Conservation (phyloP, 2,888 invertebrate species). For the Pandemis corylana region DNA sequence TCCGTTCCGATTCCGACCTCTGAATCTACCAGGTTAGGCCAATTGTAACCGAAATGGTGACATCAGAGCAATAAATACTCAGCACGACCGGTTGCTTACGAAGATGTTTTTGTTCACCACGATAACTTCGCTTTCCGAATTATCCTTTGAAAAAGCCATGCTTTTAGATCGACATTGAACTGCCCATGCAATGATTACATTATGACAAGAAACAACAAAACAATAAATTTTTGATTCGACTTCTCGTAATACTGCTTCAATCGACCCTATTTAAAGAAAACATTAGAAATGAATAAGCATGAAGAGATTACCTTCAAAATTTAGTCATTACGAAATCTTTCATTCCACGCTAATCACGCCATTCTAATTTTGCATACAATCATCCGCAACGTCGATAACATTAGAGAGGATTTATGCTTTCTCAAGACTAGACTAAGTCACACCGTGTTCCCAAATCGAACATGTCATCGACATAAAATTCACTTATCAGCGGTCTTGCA, state of each 20-base stretch:
- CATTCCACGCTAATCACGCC: constrained; percentile 10
- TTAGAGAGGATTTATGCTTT: constrained; percentile 8
- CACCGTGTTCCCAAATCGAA: not conserved
- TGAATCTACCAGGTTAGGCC: constrained; percentile 45
- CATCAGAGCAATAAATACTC: constrained; percentile 56
- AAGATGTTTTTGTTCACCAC: constrained; percentile 42
- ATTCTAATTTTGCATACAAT: constrained; percentile 4
- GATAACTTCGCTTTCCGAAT: not conserved
- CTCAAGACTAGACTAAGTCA: not conserved
- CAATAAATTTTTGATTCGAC: not conserved
- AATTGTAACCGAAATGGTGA: constrained; percentile 54
- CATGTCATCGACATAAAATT: not conserved
- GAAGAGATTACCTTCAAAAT: constrained; percentile 2
- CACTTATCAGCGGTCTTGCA: not conserved
- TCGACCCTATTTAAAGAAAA: not conserved
- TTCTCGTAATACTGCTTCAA: not conserved
- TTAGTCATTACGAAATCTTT: constrained; percentile 3
- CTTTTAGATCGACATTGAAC: not conserved
- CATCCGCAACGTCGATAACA: constrained; percentile 4
- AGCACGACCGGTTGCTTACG: constrained; percentile 51
- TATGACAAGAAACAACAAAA: too few species aligned
- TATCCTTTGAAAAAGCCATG: not conserved
- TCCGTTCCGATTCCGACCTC: constrained; percentile 23
- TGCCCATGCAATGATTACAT: too few species aligned
- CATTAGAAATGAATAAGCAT: not conserved